phyloP scores from a whole-genome alignment of 1,140 invertebrate species.

The Chironomus tepperi region DNA sequence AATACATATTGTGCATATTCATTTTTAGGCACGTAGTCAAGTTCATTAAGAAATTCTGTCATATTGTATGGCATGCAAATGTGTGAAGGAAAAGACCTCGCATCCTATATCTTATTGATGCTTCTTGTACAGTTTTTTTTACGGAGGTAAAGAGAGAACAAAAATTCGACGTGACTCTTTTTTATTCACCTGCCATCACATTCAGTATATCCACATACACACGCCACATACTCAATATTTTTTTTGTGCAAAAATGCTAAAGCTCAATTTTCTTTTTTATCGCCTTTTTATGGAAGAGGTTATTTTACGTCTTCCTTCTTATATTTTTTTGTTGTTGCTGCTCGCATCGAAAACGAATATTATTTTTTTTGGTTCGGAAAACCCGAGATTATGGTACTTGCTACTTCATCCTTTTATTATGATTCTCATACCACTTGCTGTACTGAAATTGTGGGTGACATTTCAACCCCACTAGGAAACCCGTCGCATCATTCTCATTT shows the following conservation, averaged over 20 bases:
- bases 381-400: slow-evolving; percentile 19
- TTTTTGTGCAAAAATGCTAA: neutral
- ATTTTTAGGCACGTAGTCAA: neutral
- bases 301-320: neutral
- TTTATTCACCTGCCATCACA: neutral
- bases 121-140: too few species aligned
- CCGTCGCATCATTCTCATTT: neutral
- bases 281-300: slow-evolving; percentile 11
- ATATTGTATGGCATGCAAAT: too few species aligned
- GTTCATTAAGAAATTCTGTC: neutral
- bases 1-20: too few species aligned
- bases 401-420: neutral
- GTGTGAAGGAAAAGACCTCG: too few species aligned
- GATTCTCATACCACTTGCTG: neutral
- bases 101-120: too few species aligned
- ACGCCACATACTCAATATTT: neutral
- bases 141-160: neutral
- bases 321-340: neutral
- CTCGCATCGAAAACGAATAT: neutral
- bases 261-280: slow-evolving; percentile 20
- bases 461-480: neutral
- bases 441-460: neutral
- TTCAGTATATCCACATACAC: too few species aligned
- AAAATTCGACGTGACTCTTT: slow-evolving; percentile 14
- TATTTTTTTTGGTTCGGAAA: neutral